phyloP scores from a whole-genome alignment of 2,113 vertebrate species.

The Bathybates hornii region DNA sequence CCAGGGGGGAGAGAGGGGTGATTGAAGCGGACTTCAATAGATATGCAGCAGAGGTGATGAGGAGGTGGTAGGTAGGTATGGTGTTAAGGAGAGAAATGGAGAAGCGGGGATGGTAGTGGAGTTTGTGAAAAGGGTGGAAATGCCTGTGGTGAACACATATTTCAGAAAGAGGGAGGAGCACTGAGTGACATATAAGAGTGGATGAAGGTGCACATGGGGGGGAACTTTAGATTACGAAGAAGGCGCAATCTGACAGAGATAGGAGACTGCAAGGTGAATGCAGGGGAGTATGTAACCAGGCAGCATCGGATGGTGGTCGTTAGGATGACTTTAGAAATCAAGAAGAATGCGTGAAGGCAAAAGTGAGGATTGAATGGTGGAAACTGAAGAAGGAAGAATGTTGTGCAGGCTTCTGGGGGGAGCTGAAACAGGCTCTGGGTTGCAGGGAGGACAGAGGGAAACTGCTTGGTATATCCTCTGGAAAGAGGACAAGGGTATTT shows the following conservation, averaged over 20 bases:
- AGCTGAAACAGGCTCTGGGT: background rate
- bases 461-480: background rate
- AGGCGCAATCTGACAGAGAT: background rate
- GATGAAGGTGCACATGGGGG: background rate
- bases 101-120: background rate
- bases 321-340: background rate
- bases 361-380: background rate
- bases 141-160: background rate
- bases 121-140: background rate
- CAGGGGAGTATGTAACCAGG: background rate
- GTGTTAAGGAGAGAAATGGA: background rate
- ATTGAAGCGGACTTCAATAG: background rate
- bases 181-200: background rate
- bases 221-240: background rate
- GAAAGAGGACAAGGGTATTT: background rate
- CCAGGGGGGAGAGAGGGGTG: background rate
- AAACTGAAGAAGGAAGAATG: background rate
- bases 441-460: background rate
- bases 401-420: background rate
- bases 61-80: background rate
- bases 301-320: background rate
- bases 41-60: background rate
- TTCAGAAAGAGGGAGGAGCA: background rate
- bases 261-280: background rate
- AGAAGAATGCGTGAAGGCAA: background rate